Conservation (phyloP, 1,140 invertebrate species). For the Platyura marginata region DNA sequence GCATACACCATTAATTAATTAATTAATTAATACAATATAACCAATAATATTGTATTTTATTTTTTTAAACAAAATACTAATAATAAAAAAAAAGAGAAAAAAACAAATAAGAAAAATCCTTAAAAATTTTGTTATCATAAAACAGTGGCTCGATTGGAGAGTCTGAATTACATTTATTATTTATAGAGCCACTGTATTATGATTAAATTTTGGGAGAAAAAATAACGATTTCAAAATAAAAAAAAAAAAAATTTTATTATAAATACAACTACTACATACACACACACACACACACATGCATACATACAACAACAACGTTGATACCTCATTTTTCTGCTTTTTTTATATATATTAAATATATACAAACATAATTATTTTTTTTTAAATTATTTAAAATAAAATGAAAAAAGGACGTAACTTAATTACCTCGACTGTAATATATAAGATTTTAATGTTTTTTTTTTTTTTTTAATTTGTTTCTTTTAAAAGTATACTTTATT, state of each 20-base stretch:
- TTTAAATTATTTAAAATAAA: too few species aligned
- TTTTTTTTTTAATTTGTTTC: too few species aligned
- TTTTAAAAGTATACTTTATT: too few species aligned
- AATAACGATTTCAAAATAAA: constrained; percentile 1
- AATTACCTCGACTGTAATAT: too few species aligned
- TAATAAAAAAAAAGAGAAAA: too few species aligned
- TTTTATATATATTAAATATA: too few species aligned
- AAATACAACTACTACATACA: constrained; percentile 7
- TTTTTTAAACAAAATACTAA: neutral
- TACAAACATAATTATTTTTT: too few species aligned
- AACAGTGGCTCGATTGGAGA: constrained; percentile 1
- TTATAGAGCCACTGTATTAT: neutral
- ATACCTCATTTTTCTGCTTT: constrained; percentile 17
- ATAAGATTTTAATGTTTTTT: too few species aligned
- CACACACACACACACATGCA: constrained; percentile 3
- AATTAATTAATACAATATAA: neutral
- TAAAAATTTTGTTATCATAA: neutral
- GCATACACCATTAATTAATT: too few species aligned
- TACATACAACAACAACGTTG: constrained; percentile 14
- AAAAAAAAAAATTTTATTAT: constrained; percentile 4
- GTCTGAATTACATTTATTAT: constrained; percentile 3
- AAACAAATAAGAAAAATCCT: too few species aligned
- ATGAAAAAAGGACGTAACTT: too few species aligned
- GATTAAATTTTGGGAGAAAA: neutral
- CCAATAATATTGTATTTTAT: neutral